Conservation (phyloP, 2,888 invertebrate species). For the Mellilla xanthometata region DNA sequence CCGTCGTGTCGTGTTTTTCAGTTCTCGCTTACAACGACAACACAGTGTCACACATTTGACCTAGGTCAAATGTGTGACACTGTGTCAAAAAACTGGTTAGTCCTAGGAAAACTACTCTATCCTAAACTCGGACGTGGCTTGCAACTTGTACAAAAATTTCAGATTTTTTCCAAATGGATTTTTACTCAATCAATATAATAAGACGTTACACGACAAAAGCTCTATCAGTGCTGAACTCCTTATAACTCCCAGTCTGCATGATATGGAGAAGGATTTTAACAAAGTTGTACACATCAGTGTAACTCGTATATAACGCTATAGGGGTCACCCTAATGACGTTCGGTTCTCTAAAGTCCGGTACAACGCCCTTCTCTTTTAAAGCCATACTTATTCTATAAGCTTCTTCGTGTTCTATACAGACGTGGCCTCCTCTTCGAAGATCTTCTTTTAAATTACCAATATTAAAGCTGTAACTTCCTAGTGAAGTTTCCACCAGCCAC, state of each 20-base stretch:
- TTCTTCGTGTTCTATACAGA: conserved; percentile 62
- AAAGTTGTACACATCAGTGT: conserved; percentile 58
- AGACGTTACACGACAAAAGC: conserved; percentile 47
- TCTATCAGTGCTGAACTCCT: conserved; percentile 42
- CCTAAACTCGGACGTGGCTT: too few species aligned
- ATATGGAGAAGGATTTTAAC: conserved; percentile 57
- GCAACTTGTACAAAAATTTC: too few species aligned
- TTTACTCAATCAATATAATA: not conserved
- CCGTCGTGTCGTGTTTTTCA: too few species aligned
- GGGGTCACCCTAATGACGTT: conserved; percentile 65
- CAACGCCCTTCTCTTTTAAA: conserved; percentile 54
- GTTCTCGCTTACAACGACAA: too few species aligned
- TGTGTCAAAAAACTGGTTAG: too few species aligned
- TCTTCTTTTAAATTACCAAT: conserved; percentile 60
- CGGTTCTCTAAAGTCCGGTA: conserved; percentile 61
- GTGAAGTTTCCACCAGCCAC: conserved; percentile 57
- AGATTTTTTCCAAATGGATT: too few species aligned
- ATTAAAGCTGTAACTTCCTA: conserved; percentile 49
- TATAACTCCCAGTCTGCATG: conserved; percentile 48
- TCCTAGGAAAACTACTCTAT: too few species aligned
- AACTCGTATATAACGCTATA: conserved; percentile 60
- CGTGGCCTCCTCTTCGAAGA: conserved; percentile 58
- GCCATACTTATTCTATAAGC: conserved; percentile 61
- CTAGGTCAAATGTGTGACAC: too few species aligned
- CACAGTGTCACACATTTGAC: too few species aligned